These are phyloP conservation scores for Rynchops niger DNA, from an alignment of 2,113 vertebrate genomes.

Conservation along the genomic window DNA sequence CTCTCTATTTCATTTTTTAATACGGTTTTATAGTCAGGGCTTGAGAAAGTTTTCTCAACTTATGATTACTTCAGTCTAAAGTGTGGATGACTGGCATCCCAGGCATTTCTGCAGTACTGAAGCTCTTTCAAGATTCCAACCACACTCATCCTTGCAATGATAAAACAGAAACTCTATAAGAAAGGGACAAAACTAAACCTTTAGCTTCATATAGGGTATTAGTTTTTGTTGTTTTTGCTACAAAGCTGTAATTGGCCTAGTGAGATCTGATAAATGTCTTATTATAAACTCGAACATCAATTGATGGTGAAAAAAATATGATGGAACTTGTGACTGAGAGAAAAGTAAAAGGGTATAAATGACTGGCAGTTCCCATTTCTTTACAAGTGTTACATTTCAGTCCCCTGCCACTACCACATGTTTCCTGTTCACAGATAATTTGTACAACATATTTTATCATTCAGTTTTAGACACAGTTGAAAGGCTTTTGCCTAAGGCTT, in stretches of 20 bases:
- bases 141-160: not conserved
- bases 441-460: conserved; percentile 92
- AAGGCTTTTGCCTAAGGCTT: conserved; percentile 90
- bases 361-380: conserved; percentile 87
- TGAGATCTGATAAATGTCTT: conserved; percentile 70
- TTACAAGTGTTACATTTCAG: conserved; percentile 88
- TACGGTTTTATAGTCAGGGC: not conserved
- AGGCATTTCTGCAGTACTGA: not conserved
- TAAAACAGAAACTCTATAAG: conserved; percentile 35
- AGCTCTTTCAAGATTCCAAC: conserved; percentile 55
- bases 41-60: conserved; percentile 28
- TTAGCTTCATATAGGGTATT: conserved; percentile 27
- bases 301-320: conserved; percentile 62
- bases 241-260: conserved; percentile 68
- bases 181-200: conserved; percentile 43
- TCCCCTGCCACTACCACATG: conserved; percentile 86
- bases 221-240: conserved; percentile 62
- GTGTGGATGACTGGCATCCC: not conserved
- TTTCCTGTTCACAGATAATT: conserved; percentile 91
- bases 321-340: conserved; percentile 71
- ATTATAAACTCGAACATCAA: conserved; percentile 74
- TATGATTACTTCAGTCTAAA: conserved; percentile 40
- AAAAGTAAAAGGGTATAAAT: conserved; percentile 75
- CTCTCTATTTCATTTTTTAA: not conserved
- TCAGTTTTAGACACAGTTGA: conserved; percentile 90